Percentiles rank a stretch among this genome's conserved stretches.
Evolutionary conservation across 2,113 vertebrate genomes (phyloP).

Genomic region (Oceanodroma tethys): DNA sequence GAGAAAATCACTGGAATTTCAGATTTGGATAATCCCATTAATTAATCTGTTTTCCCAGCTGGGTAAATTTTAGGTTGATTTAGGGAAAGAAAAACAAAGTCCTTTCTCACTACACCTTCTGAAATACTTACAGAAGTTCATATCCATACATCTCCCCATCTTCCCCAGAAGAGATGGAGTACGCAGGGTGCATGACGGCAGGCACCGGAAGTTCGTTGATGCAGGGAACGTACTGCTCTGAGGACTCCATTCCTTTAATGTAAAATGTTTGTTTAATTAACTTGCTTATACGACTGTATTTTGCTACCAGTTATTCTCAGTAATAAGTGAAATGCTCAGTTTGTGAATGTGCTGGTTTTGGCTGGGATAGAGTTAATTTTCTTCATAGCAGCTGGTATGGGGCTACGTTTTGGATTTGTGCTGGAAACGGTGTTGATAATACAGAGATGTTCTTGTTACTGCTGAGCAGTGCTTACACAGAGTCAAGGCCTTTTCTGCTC

Average conservation of each 20-base stretch:
- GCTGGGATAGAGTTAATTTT: too few species aligned
- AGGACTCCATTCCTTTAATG: neutral
- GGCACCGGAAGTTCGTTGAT: neutral
- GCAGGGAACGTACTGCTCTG: accelerated
- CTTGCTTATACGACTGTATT: neutral
- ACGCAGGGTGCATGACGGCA: neutral
- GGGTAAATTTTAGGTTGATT: neutral
- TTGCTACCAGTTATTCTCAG: neutral
- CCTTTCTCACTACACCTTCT: neutral
- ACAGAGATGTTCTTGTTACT: too few species aligned
- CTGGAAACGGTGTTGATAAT: too few species aligned
- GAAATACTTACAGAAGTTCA: neutral
- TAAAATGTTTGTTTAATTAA: neutral
- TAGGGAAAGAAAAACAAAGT: neutral
- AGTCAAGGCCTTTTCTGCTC: too few species aligned
- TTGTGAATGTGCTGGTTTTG: neutral
- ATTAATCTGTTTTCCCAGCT: neutral
- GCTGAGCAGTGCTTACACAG: too few species aligned
- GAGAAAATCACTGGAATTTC: neutral
- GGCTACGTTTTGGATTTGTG: too few species aligned
- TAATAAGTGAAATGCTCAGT: neutral
- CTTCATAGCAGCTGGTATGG: too few species aligned
- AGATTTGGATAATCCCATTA: neutral
- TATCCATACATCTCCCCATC: neutral
- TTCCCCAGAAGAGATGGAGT: neutral